Evolutionary conservation across 2,888 invertebrate genomes (phyloP), one percentile per base, ranked within the genome.

Genomic region (Andrena trimmerana): DNA sequence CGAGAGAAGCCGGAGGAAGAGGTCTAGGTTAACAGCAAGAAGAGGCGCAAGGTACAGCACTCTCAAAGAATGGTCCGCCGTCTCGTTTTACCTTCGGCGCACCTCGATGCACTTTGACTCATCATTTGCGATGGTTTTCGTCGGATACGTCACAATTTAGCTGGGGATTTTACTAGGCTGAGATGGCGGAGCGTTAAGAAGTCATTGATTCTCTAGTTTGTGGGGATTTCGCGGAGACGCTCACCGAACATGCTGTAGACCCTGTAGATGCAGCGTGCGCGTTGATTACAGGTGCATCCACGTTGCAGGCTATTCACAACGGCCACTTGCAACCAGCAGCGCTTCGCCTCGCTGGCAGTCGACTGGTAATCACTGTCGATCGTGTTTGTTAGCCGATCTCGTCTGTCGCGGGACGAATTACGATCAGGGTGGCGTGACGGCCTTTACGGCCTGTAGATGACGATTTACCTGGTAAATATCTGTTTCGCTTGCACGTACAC

Each of bases 321-420:
- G 36, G 8, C 42, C 57, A 42, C 66, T 72, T n/a, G 78, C 42
- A 24, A 31, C 72, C 16, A 31, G 57, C 59, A 33, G 75, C 57
- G 54, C 71, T 48, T 60, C 60, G 50, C 68, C 75, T 60, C 52
- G 74, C 48, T 63, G 73, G 77, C 75, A 69, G 70, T 59, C 77
- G 75, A 71, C 78, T 74, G 78, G 84, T 76, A 88, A 88, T 88
- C 88, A 81, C 69, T 77, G 83, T 81, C 87, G 89, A 87, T 88
- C 88, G 80, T 86, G 86, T 88, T 88, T 85, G 87, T 84, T 88
- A 78, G 78, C 24, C 73, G 86, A 81, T 88, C 81, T 68, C 72
- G 86, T 80, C 82, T 80, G 86, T 78, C 80, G 74, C 72, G 66
- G 57, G 63, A 78, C 78, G 78, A 88, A 83, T 88, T 84, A 84